A percentile compares a stretch with the other conserved stretches of the same genome.
These are phyloP conservation scores for Ectobius pallidus DNA, from an alignment of 2,888 invertebrate species.

Conservation along the genomic window DNA sequence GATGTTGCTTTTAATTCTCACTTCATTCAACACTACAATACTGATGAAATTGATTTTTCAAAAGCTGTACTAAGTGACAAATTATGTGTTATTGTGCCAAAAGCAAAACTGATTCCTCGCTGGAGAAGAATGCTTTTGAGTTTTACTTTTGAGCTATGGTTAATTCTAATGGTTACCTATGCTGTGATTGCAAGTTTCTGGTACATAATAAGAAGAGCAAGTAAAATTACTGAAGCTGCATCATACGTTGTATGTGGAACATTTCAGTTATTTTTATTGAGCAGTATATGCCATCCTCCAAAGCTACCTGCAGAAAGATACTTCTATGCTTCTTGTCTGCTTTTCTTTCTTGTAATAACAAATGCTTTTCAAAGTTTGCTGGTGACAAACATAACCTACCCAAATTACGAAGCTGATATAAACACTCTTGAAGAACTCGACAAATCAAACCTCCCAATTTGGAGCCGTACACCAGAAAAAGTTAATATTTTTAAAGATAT, in stretches of 20 bases:
- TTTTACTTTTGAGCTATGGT: conserved; percentile 43
- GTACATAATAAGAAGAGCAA: background rate
- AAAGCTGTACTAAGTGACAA: conserved; percentile 52
- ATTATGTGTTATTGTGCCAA: conserved; percentile 55
- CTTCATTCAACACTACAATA: conserved; percentile 53
- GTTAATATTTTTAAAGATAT: conserved; percentile 50
- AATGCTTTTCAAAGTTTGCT: conserved; percentile 57
- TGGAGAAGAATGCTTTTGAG: conserved; percentile 51
- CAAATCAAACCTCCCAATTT: conserved; percentile 53
- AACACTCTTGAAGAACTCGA: conserved; percentile 55
- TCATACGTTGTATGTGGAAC: background rate
- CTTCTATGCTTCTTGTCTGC: conserved; percentile 51
- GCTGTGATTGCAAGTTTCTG: background rate
- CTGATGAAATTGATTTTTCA: conserved; percentile 52
- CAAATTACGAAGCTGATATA: conserved; percentile 56
- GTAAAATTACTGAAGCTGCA: background rate
- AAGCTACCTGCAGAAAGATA: conserved; percentile 53
- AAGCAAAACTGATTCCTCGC: conserved; percentile 54
- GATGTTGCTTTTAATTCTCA: conserved; percentile 55
- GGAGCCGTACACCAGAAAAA: conserved; percentile 50
- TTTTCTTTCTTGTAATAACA: conserved; percentile 54
- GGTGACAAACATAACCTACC: conserved; percentile 55
- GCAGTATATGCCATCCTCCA: conserved; percentile 45
- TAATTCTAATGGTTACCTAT: conserved; percentile 42
- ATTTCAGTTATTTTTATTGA: background rate